Base-by-base conservation (phyloP, 92 coral and sea anemone species). In the Phenganax stokvisi region DNA sequence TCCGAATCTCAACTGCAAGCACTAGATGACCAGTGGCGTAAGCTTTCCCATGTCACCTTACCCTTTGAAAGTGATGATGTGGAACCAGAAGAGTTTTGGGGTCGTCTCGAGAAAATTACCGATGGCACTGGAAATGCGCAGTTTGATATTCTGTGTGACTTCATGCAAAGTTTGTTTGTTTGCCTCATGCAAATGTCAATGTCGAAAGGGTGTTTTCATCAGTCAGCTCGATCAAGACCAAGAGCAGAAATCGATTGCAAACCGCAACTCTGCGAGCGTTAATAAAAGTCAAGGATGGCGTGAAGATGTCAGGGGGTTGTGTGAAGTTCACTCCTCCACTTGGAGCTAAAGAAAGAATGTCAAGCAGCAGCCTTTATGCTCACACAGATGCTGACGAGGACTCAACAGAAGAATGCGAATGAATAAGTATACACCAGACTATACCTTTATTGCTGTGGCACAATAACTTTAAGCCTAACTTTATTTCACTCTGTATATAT, bases 41-140 rank as follows among this genome's bases (percentile, higher is more conserved):
- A 51, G 59, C 77, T 72, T 9, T 51, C 77, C 16, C 27, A 72
- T 72, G 56, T 44, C 2, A 72, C 56, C 59, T 44, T 72, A 47
- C 77, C 77, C 56, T 72, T 72, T 7, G 57, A 72, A 3, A 30
- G 56, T 51, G 77, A 72, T 10, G 77, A 72, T 13, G 51, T 72
- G 77, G 77, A 72, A n/a, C 77, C 77, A 44, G 77, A 72, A 44
- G 77, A 72, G 27, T 72, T 72, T 72, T 72, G 77, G 77, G 77
- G 56, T 5, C 57, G 60, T 6, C 77, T 72, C 15, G 52, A 72
- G 57, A 72, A 72, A 25, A 72, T 72, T 13, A 72, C 77, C 15
- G 77, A 72, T 72, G 77, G 77, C 28, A 72, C 10, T 72, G 77
- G 77, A 72, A 29, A 72, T 44, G 57, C 77, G 52, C 77, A 72